phyloP scores from a whole-genome alignment of 53 echinoderm and acorn worm genomes.

The Glandiceps talaboti region DNA sequence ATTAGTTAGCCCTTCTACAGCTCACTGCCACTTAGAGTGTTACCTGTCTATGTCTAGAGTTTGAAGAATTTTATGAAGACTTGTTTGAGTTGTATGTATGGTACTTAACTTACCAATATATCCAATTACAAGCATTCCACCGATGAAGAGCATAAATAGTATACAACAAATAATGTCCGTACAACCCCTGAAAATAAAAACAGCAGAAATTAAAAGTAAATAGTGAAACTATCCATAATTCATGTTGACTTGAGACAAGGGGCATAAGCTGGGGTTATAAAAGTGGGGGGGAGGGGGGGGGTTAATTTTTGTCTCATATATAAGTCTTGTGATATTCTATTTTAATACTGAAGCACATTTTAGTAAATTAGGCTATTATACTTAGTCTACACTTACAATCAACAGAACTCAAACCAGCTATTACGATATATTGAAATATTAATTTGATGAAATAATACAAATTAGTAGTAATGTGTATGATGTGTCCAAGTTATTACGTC shows the following conservation, averaged over 20 bases:
- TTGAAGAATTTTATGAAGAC: neutral
- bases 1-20: no score
- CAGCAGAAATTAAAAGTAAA: neutral
- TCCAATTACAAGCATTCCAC: conserved; percentile 43
- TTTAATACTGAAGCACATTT: neutral
- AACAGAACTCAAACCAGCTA: no score
- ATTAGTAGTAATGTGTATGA: no score
- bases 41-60: no score
- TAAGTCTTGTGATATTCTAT: no score
- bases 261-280: neutral
- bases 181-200: conserved; percentile 25
- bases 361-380: no score
- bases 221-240: neutral
- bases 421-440: no score
- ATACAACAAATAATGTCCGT: conserved; percentile 55
- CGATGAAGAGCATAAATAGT: conserved; percentile 34
- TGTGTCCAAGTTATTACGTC: no score
- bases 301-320: no score
- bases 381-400: no score
- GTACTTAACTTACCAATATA: conserved; percentile 33
- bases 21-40: no score
- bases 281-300: neutral
- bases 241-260: neutral
- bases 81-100: neutral
- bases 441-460: no score